A percentile compares a stretch with the other conserved stretches of the same genome.
Evolutionary conservation across 2,113 vertebrate genomes (phyloP).

Genomic region (Morone saxatilis): DNA sequence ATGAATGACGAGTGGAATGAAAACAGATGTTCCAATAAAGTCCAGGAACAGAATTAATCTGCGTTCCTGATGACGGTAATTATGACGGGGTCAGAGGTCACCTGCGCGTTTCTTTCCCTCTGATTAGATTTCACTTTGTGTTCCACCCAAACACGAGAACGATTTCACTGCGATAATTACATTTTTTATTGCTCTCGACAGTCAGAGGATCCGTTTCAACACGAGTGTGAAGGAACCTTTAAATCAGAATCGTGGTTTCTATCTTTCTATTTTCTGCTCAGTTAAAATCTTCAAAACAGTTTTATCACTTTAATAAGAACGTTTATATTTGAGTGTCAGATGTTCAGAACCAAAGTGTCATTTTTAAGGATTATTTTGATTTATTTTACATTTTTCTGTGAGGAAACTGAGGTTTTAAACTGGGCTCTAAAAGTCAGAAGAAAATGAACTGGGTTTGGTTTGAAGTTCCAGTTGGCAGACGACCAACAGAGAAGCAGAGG

Average conservation of each 20-base stretch:
- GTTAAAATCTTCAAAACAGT: no score
- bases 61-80: neutral
- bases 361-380: neutral
- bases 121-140: neutral
- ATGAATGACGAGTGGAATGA: no score
- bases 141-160: neutral
- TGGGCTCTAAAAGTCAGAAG: no score
- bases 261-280: neutral
- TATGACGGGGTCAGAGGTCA: slow-evolving; percentile 23
- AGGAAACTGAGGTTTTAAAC: no score
- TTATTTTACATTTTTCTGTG: neutral
- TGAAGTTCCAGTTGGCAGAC: neutral
- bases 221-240: no score
- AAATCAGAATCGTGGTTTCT: no score
- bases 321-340: neutral
- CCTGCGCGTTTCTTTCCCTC: neutral
- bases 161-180: neutral
- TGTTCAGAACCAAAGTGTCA: neutral
- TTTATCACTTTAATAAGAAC: neutral
- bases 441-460: neutral
- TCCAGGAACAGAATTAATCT: neutral
- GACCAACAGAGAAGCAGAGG: neutral
- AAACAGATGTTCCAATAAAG: neutral
- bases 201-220: neutral
- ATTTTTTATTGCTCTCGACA: neutral